phyloP scores from a whole-genome alignment of 2,113 vertebrate genomes.

The Drymodes brunneopygia region DNA sequence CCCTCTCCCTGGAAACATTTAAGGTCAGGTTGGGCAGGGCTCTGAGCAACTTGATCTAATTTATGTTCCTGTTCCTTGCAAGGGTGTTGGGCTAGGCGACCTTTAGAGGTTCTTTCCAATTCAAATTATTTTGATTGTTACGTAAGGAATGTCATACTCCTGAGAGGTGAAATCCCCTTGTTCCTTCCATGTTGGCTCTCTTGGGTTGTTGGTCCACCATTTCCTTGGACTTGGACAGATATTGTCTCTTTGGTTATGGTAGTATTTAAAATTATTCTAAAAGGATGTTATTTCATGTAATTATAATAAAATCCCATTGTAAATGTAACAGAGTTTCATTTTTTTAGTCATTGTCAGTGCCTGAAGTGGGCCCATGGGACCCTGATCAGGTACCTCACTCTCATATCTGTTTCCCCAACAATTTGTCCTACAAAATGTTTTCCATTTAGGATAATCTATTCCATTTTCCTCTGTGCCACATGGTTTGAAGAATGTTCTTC shows the following conservation, averaged over 20 bases:
- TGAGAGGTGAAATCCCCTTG: neutral
- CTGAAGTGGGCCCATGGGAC: no score
- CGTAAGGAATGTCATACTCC: neutral
- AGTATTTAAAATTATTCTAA: neutral
- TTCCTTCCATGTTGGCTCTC: neutral
- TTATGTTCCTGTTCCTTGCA: neutral
- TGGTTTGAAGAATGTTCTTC: neutral
- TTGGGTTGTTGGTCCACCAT: neutral
- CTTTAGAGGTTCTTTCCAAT: no score
- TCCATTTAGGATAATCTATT: neutral
- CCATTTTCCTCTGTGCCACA: neutral
- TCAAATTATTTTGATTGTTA: no score
- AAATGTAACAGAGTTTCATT: neutral
- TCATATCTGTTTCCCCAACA: neutral
- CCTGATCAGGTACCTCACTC: no score
- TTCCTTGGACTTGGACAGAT: neutral
- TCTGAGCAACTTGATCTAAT: neutral
- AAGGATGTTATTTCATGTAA: neutral
- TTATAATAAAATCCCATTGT: neutral
- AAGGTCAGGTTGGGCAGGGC: accelerated
- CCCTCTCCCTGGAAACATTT: no score
- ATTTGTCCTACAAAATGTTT: neutral
- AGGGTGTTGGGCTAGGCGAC: no score
- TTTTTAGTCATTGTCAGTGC: neutral
- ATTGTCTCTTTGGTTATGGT: neutral